Percentiles rank a stretch among this genome's conserved stretches.
These are phyloP conservation scores for Dendrolimus pini DNA, from an alignment of 2,888 invertebrate species.

Conservation along the genomic window DNA sequence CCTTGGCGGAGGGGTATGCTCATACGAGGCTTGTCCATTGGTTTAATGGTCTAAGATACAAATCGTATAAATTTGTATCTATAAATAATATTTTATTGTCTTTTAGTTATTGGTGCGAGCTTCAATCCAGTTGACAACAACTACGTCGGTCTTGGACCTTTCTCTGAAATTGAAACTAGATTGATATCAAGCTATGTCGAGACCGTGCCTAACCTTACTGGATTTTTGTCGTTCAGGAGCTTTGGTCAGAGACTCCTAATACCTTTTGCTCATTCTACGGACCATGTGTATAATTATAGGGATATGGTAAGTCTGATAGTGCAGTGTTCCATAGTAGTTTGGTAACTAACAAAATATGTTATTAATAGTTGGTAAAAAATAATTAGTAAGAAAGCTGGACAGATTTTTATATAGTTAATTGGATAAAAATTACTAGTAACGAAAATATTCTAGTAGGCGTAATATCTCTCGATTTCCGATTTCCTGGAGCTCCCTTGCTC, in stretches of 20 bases:
- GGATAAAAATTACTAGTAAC: too few species aligned
- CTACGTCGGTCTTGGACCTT: constrained; percentile 70
- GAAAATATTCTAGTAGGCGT: too few species aligned
- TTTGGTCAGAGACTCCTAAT: constrained; percentile 79
- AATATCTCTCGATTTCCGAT: too few species aligned
- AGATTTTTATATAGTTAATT: too few species aligned
- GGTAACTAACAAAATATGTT: too few species aligned
- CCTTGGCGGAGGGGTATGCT: too few species aligned
- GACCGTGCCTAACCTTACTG: constrained; percentile 43
- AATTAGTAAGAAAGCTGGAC: not conserved
- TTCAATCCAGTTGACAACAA: constrained; percentile 46
- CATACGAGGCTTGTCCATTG: too few species aligned
- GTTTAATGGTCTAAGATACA: too few species aligned
- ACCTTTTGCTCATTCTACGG: constrained; percentile 73
- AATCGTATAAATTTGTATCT: too few species aligned
- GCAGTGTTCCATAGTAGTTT: too few species aligned
- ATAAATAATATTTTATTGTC: constrained; percentile 1
- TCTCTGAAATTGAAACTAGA: constrained; percentile 76
- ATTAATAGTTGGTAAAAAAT: not conserved
- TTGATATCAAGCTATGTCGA: constrained; percentile 58
- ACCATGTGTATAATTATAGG: constrained; percentile 59
- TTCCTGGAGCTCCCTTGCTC: too few species aligned
- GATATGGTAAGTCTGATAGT: constrained; percentile 42
- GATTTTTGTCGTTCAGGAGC: constrained; percentile 79
- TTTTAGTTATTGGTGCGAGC: constrained; percentile 68